Evolutionary conservation across 2,888 invertebrate species (phyloP).

Genomic region (Lycocerus yunnanus): DNA sequence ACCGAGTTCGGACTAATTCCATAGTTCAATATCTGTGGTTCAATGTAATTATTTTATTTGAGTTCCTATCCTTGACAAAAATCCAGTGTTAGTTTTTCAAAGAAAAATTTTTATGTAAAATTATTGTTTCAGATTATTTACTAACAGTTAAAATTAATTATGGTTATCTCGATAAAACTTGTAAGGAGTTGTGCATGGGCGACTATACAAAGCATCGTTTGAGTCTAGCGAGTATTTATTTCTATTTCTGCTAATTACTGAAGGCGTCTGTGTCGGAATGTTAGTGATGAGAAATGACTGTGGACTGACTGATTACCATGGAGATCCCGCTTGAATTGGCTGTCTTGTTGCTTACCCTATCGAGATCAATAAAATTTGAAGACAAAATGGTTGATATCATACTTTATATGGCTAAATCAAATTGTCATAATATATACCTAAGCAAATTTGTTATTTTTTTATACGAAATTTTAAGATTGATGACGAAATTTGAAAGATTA

Average conservation of each 20-base stretch:
- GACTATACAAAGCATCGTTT: slow-evolving; percentile 38
- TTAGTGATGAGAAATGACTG: slow-evolving; percentile 54
- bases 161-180: slow-evolving; percentile 25
- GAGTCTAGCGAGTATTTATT: slow-evolving; percentile 46
- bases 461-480: slow-evolving; percentile 4
- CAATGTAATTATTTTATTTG: too few relatives aligned
- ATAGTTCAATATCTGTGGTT: too few relatives aligned
- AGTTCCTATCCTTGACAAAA: too few relatives aligned
- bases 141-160: slow-evolving; percentile 2
- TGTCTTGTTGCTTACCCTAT: slow-evolving; percentile 5
- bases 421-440: neutral
- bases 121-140: neutral
- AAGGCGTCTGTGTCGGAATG: slow-evolving; percentile 53
- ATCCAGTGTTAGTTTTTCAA: neutral
- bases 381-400: slow-evolving; percentile 30
- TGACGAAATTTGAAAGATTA: slow-evolving; percentile 17
- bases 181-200: slow-evolving; percentile 32
- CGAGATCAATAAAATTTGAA: slow-evolving; percentile 30
- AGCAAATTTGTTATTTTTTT: neutral
- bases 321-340: slow-evolving; percentile 45
- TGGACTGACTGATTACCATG: slow-evolving; percentile 54
- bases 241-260: slow-evolving; percentile 58
- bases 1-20: too few relatives aligned
- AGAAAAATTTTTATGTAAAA: neutral
- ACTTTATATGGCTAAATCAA: neutral